These are phyloP conservation scores for Crocodylus rhombifer DNA, from an alignment of 2,797 vertebrate species.

Conservation along the genomic window DNA sequence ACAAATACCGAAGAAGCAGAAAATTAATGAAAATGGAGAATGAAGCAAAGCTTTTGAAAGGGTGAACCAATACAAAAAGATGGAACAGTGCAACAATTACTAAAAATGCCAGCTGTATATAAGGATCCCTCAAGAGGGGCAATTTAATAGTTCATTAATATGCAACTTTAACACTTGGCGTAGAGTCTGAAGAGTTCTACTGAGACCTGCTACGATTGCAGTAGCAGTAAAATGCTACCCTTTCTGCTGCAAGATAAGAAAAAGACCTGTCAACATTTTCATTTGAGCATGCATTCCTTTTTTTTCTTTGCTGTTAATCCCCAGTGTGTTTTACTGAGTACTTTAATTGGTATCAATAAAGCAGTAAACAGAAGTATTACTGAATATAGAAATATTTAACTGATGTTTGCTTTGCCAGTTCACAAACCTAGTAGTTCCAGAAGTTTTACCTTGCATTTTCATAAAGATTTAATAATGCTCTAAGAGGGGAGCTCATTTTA, in stretches of 20 bases:
- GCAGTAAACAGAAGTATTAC: not conserved
- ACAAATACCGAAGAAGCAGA: not conserved
- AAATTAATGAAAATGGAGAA: not conserved
- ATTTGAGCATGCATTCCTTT: not conserved
- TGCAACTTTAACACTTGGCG: not conserved
- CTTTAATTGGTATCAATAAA: not conserved
- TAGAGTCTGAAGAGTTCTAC: not conserved
- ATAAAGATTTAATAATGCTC: constrained; percentile 71
- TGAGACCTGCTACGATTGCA: rapidly evolving
- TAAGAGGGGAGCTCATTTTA: constrained; percentile 58
- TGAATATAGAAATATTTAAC: not conserved
- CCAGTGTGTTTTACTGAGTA: rapidly evolving
- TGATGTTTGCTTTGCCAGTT: constrained; percentile 1
- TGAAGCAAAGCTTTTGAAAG: not conserved
- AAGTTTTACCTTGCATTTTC: constrained; percentile 15
- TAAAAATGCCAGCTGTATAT: not conserved
- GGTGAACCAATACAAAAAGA: not conserved
- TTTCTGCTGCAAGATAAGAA: not conserved
- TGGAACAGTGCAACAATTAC: not conserved
- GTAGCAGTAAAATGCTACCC: rapidly evolving
- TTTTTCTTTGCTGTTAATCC: not conserved
- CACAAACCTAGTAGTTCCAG: not conserved
- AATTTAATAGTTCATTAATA: not conserved
- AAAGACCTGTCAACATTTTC: not conserved
- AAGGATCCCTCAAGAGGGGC: not conserved